These are phyloP conservation scores for Hermaeophaga mercurialis DNA, from an alignment of 2,888 invertebrate species.

Conservation along the genomic window DNA sequence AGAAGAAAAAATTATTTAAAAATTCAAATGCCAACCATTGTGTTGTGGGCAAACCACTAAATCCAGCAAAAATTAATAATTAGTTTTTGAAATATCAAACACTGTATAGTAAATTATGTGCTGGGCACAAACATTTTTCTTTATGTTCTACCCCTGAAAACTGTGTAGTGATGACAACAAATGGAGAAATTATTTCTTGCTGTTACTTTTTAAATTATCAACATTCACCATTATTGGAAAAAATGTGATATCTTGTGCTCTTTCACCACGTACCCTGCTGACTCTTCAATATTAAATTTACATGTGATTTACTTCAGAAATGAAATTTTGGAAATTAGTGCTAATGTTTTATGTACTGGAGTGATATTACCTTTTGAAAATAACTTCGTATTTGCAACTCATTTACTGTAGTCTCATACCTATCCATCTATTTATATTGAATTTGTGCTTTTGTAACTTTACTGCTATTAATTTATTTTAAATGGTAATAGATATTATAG, in stretches of 20 bases:
- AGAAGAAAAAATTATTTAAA: conserved; percentile 19
- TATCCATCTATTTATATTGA: too few species aligned
- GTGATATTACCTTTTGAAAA: conserved; percentile 12
- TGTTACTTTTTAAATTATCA: conserved; percentile 5
- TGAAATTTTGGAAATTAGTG: conserved; percentile 16
- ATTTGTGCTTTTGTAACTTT: too few species aligned
- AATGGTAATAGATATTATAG: too few species aligned
- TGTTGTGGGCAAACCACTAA: conserved; percentile 10
- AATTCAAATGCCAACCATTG: conserved; percentile 6
- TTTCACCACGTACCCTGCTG: conserved; percentile 15
- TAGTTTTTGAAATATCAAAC: conserved; percentile 1
- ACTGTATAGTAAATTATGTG: conserved; percentile 1
- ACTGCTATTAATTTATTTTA: too few species aligned
- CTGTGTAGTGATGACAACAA: background rate
- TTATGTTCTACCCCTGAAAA: background rate
- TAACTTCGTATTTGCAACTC: background rate
- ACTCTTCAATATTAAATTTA: conserved; percentile 17
- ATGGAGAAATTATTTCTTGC: conserved; percentile 4
- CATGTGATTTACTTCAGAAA: conserved; percentile 16
- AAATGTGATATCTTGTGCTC: conserved; percentile 10
- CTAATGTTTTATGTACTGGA: conserved; percentile 13
- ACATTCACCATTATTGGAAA: conserved; percentile 12
- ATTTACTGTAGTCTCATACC: too few species aligned
- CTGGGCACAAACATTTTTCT: conserved; percentile 3
- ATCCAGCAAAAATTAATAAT: conserved; percentile 2